A percentile compares a stretch with the other conserved stretches of the same genome.
Evolutionary conservation across 2,113 vertebrate genomes (phyloP).

Genomic region (Catharus fuscescens): DNA sequence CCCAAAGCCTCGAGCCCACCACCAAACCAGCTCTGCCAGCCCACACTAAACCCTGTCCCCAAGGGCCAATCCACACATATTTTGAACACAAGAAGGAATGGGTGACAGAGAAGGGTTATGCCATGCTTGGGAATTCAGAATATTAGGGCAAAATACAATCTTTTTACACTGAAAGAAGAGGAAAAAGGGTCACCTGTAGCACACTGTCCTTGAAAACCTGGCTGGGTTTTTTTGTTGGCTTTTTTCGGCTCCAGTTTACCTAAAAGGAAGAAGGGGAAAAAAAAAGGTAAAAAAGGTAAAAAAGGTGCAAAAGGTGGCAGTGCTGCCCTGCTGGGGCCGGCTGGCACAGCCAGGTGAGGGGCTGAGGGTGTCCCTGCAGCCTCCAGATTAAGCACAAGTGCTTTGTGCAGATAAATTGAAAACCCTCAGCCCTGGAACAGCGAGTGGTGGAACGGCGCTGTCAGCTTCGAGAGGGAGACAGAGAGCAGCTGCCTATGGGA

Average conservation of each 20-base stretch:
- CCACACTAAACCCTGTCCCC: not conserved
- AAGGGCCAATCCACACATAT: not conserved
- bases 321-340: not conserved
- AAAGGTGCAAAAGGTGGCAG: not conserved
- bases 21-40: not conserved
- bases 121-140: not conserved
- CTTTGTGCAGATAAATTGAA: slow-evolving; percentile 52
- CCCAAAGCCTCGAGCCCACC: not conserved
- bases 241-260: not conserved
- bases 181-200: not conserved
- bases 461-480: slow-evolving; percentile 13
- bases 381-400: slow-evolving; percentile 44
- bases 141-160: not conserved
- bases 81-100: not conserved
- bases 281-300: too few relatives aligned
- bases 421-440: slow-evolving; percentile 30
- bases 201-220: not conserved
- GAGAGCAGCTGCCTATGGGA: slow-evolving; percentile 37
- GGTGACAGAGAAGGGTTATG: not conserved
- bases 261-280: not conserved
- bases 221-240: not conserved
- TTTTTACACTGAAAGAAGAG: not conserved
- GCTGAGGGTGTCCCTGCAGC: not conserved
- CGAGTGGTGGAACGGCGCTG: not conserved
- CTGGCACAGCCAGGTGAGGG: not conserved